Evolutionary conservation across 2,113 vertebrate genomes (phyloP).

Genomic region (Perca flavescens): DNA sequence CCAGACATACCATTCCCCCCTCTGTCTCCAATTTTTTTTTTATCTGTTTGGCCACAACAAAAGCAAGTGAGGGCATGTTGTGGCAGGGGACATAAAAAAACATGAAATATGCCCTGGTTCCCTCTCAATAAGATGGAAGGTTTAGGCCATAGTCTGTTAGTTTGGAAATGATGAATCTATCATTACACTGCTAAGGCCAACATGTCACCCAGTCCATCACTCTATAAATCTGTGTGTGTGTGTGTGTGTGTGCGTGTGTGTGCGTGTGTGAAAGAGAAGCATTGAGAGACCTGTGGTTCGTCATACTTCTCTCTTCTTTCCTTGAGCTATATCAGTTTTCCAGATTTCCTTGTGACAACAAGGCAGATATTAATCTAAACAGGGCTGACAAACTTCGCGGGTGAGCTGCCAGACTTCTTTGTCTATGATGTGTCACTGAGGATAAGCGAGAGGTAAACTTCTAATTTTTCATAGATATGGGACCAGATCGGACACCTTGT

Average conservation of each 20-base stretch:
- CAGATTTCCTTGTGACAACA: slow-evolving; percentile 46
- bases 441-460: slow-evolving; percentile 40
- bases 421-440: slow-evolving; percentile 58
- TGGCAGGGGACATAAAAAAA: slow-evolving; percentile 19
- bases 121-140: slow-evolving; percentile 38
- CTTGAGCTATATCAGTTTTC: slow-evolving; percentile 51
- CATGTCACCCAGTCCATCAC: slow-evolving; percentile 55
- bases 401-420: slow-evolving; percentile 62
- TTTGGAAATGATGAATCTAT: slow-evolving; percentile 60
- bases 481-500: slow-evolving; percentile 28
- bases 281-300: slow-evolving; percentile 4
- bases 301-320: slow-evolving; percentile 40
- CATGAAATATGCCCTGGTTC: slow-evolving; percentile 38
- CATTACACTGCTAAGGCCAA: slow-evolving; percentile 58
- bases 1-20: slow-evolving; percentile 31
- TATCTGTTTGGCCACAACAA: slow-evolving; percentile 43
- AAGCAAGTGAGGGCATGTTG: slow-evolving; percentile 12
- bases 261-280: neutral
- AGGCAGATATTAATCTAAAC: slow-evolving; percentile 68
- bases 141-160: slow-evolving; percentile 40
- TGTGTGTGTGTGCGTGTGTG: slow-evolving; percentile 8
- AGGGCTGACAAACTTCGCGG: slow-evolving; percentile 51
- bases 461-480: slow-evolving; percentile 38
- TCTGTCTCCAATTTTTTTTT: slow-evolving; percentile 25
- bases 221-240: slow-evolving; percentile 43